Base-by-base conservation (phyloP, 2,113 vertebrate species). In the Plectropomus leopardus region DNA sequence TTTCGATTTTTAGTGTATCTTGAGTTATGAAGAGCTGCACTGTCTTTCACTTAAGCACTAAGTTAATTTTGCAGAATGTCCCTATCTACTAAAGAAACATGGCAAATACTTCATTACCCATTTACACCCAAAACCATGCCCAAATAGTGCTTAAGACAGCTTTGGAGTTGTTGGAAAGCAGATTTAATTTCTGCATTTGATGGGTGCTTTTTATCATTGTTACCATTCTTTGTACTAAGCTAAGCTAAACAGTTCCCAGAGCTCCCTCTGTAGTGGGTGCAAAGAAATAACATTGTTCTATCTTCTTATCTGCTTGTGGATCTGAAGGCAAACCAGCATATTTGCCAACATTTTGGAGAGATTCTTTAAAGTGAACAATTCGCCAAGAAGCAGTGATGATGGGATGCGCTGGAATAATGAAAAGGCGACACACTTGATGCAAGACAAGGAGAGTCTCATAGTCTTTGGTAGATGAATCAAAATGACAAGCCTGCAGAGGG, bases 401-500 rank as follows among this genome's bases (percentile, higher is more conserved):
- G 40, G 63, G 24, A 86, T 55, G 68, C 14, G 40, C 24, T 34
- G 64, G 69, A 69, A 57, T 3, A 50, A 77, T 60, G 36, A 54
- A 11, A 58, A 54, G 28, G 42, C 1, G 17, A 76, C n/a, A 48
- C 1, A 72, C 2, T 48, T 48, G 19, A 24, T 21, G 36, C 44
- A 69, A 63, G 60, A 61, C 16, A 47, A 57, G 30, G 30, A 7
- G 69, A 34, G n/a, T 55, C 17, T 59, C 67, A 59, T 32, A 67
- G 17, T 45, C 30, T 58, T 40, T 44, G 17, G 30, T 16, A 21
- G 66, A 69, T 82, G 8, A 55, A 72, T 73, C 36, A 66, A 84
- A 88, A 87, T 69, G 71, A 88, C 48, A 69, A 80, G 34, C 78
- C 72, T 81, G 55, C 76, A 54, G 61, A 77, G 30, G 13, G 57